Conservation (phyloP, 53 echinoderm and acorn worm species). For the Arbacia lixula region DNA sequence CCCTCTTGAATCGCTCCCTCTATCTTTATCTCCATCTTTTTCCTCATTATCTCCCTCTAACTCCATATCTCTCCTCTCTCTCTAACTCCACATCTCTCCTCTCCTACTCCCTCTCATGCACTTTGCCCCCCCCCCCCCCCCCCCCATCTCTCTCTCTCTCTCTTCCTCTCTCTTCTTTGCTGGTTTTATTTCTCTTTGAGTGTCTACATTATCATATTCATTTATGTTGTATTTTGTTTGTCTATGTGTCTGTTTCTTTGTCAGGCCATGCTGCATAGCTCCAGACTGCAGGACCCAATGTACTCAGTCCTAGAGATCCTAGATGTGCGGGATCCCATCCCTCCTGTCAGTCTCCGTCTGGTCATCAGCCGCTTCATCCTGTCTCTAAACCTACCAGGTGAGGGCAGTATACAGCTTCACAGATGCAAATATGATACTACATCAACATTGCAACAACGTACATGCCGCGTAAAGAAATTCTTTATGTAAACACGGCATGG, state of each 20-base stretch:
- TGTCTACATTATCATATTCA: too few species aligned
- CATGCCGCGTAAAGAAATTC: too few species aligned
- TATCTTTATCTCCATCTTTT: not conserved
- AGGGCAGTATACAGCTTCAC: too few species aligned
- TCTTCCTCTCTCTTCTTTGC: not conserved
- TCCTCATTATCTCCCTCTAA: too few species aligned
- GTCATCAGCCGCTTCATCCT: slow-evolving; percentile 55
- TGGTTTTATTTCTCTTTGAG: not conserved
- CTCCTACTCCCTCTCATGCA: not conserved
- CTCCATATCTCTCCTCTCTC: not conserved
- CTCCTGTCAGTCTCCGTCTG: slow-evolving; percentile 14
- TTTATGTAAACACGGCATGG: too few species aligned
- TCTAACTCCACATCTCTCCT: not conserved
- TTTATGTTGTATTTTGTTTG: not conserved
- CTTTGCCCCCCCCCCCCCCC: too few species aligned
- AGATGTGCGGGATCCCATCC: not conserved
- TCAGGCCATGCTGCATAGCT: slow-evolving; percentile 36
- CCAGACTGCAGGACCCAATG: slow-evolving; percentile 27
- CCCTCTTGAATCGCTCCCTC: too few species aligned
- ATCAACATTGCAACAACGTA: too few species aligned
- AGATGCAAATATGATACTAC: too few species aligned
- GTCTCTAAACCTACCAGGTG: slow-evolving; percentile 74
- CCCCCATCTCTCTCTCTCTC: too few species aligned
- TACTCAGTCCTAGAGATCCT: not conserved
- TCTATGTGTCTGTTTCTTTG: not conserved